Percentiles rank a stretch among this genome's conserved stretches.
Evolutionary conservation across 2,797 vertebrate species (phyloP).

Genomic region (Hapalemur alaotrensis): DNA sequence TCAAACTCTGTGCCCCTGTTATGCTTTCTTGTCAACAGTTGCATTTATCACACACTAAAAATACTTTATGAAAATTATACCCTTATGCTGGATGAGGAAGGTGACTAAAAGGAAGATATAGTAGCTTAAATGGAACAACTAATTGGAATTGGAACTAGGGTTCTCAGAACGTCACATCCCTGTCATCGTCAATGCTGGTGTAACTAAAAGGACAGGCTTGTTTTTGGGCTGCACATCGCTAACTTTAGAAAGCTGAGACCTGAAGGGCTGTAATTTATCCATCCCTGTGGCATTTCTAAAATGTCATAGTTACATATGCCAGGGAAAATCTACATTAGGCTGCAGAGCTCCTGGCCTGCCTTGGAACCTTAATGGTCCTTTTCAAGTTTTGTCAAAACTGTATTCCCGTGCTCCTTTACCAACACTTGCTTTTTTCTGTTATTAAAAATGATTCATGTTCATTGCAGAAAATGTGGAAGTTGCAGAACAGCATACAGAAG

Average conservation of each 20-base stretch:
- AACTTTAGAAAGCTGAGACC: neutral
- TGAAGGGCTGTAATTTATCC: neutral
- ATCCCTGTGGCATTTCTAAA: neutral
- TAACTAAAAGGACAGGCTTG: neutral
- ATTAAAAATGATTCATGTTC: slow-evolving; percentile 9
- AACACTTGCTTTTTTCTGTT: neutral
- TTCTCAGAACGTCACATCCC: slow-evolving; percentile 1
- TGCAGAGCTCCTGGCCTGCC: neutral
- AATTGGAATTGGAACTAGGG: neutral
- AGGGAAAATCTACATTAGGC: neutral
- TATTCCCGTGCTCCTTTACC: neutral
- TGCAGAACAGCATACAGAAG: neutral
- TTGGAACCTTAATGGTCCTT: neutral
- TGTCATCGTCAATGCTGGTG: neutral
- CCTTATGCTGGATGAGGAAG: neutral
- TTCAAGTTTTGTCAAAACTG: neutral
- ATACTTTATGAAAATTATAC: neutral
- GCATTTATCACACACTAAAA: neutral
- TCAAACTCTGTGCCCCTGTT: neutral
- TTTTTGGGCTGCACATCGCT: neutral
- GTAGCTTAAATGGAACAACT: neutral
- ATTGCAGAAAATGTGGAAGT: neutral
- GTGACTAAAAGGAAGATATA: neutral
- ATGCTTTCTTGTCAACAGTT: neutral
- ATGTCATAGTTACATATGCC: neutral